Evolutionary conservation across 1,140 invertebrate genomes (phyloP), one percentile per base, ranked within the genome.

Genomic region (Belonocnema kinseyi): DNA sequence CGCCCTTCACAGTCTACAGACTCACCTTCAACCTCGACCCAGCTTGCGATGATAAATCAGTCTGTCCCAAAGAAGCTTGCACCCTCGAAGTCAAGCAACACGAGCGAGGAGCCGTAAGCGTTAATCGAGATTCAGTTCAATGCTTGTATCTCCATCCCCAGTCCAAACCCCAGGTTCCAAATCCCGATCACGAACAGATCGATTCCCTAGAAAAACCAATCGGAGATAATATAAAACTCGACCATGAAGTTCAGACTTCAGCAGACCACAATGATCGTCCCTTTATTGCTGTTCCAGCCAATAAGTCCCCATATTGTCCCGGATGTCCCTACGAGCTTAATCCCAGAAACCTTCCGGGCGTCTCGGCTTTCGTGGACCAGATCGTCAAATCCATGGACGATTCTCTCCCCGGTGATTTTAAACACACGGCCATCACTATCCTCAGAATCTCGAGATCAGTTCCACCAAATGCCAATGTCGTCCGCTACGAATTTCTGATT

Each of bases 291-390:
- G 85, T 89, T 14, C 85, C 84, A 70, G 84, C 88, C 12, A 77
- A 82, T 3, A 82, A 75, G 40, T 77, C 83, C 1, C 83, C 84
- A 5, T 91, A 90, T 73, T 92, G 90, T 80, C 87, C 90, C 7
- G 88, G 89, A 46, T 92, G 91, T 80, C 91, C 90, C 3, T 90
- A 86, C 51, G 89, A 91, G 14, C 40, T 92, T 7, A 91, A 91
- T 80, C 87, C 89, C 1, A 87, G 85, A 1, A 46, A 46, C 50
- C 33, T 91, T 12, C 87, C 89, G 26, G 89, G 88, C 21, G 74
- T 91, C 0, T 53, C 66, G 16, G 75, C 72, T 12, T 88, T 90
- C 26, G 85, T 77, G 4, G 85, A 90, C n/a, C 80, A 90, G 72
- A 82, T 85, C 0, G 79, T 85, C 3, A 72, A 75, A 12, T 85